Evolutionary conservation across 2,113 vertebrate genomes (phyloP).

Genomic region (Ammodytes marinus): DNA sequence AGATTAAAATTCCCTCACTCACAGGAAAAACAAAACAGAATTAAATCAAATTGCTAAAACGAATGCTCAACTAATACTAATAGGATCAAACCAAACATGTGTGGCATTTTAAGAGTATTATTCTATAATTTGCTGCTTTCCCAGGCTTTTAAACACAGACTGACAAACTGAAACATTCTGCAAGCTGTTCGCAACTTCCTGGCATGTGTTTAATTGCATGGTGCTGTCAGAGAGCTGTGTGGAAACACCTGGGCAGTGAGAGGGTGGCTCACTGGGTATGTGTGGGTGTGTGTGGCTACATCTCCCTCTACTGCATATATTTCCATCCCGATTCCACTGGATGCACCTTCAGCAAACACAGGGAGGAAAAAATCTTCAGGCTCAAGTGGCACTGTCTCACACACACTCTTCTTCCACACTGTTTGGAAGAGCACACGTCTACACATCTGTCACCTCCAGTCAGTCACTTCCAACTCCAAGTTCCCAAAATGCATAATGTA

Average conservation of each 20-base stretch:
- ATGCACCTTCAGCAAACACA: slow-evolving; percentile 26
- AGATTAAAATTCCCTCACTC: too few relatives aligned
- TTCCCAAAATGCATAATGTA: background rate
- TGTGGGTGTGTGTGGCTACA: slow-evolving; percentile 21
- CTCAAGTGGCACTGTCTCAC: slow-evolving; percentile 4
- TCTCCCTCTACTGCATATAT: slow-evolving; percentile 55
- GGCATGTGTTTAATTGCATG: slow-evolving; percentile 27
- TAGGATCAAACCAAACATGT: background rate
- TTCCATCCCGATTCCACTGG: slow-evolving; percentile 48
- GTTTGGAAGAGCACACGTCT: slow-evolving; percentile 2
- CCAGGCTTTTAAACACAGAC: slow-evolving; percentile 17
- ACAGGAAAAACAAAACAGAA: background rate
- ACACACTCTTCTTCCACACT: background rate
- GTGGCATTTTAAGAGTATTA: background rate
- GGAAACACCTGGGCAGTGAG: slow-evolving; percentile 24
- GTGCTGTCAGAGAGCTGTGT: slow-evolving; percentile 42
- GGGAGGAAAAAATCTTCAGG: slow-evolving; percentile 17
- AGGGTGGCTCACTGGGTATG: background rate
- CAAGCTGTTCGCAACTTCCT: slow-evolving; percentile 23
- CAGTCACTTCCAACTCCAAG: background rate
- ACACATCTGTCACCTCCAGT: background rate
- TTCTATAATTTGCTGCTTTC: background rate
- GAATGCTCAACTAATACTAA: background rate
- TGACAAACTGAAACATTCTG: slow-evolving; percentile 26
- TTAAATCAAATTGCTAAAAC: background rate